Evolutionary conservation across 2,888 invertebrate species (phyloP), one percentile per base, ranked within the genome.

Genomic region (Drosophila phalerata): DNA sequence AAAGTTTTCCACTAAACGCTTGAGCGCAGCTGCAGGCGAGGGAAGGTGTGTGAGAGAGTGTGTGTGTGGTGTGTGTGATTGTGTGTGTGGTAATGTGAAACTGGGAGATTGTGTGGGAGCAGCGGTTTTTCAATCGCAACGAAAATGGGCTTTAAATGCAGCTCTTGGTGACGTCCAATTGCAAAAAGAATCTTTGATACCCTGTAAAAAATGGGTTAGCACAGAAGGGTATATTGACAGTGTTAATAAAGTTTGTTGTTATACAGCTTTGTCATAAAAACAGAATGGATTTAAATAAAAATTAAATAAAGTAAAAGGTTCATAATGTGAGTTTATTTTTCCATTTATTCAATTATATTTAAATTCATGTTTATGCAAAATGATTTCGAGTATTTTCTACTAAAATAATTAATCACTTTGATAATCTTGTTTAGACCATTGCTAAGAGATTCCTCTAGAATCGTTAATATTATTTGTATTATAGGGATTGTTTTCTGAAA

Each of bases 1-100:
- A 53, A 70, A 62, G 40, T 55, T 73, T 73, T 62, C 17, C 57
- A 51, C 43, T 73, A 55, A 67, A 49, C 69, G 73, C 61, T 57
- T 43, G 47, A 52, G 48, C 43, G 53, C 2, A 40, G 34, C 17
- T 53, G 37, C 37, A 40, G 28, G 6, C 25, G 37, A 34, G 25
- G 30, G 3, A 30, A 22, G 25, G n/a, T 38, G 15, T 61, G 30
- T 28, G 11, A 30, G 10, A 5, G 15, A 48, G 38, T 34, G 25
- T 45, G 17, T 30, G 17, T 40, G 19, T 37, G 40, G 38, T 34
- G 25, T 45, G 17, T 30, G 17, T 40, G 19, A 28, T 28, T 57
- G 17, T 38, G 19, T 43, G 48, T 2, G 3, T 34, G 48, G 51
- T 51, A 37, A 68, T 57, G 22, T 55, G 57, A 58, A 38, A 37